Evolutionary conservation across 2,797 vertebrate genomes (phyloP), one percentile per base, ranked within the genome.

Genomic region (Callimico goeldii): DNA sequence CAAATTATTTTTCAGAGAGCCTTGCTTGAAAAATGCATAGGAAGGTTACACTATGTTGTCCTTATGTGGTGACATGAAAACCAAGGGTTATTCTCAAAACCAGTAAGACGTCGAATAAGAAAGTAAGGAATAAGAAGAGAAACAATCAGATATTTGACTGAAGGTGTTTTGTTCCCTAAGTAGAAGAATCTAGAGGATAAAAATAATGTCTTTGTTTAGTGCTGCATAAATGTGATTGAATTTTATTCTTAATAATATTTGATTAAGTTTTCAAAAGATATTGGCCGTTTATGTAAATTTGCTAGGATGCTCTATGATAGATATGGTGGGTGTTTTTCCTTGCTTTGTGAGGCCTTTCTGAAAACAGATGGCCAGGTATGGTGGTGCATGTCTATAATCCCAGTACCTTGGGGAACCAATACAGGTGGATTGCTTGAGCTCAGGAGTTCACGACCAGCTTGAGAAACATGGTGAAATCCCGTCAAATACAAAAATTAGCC

Each of bases 1-100:
- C n/a, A 82, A 88, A 72, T 30, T 33, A 28, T 75, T 95, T 95
- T 83, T 93, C 30, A 91, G 95, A 87, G 87, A 86, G 14, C 10
- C 12, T 88, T 83, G 83, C 17, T 55, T 28, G 9, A 75, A 88
- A 57, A 85, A 88, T 6, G 1, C 5, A 4, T 67, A 30, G 33
- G 10, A 75, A 24, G 24, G 75, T 87, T 61, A 52, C 28, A n/a
- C 17, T 50, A 0, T 57, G 30, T 48, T 81, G 67, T n/a, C 26
- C 11, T 86, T 77, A 17, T 22, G 14, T 76, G 33, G 73, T 19
- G 94, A 28, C 9, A 2, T 30, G 30, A 83, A 96, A 85, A 41
- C 57, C n/a, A n/a, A 22, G 7, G 9, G 75, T 96, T 70, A 67
- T 82, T 80, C 28, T 93, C 11, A 91, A 90, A 90, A 64, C 14